Evolutionary conservation across 2,888 invertebrate species (phyloP), one percentile per base, ranked within the genome.

Genomic region (Nymphalis polychloros): DNA sequence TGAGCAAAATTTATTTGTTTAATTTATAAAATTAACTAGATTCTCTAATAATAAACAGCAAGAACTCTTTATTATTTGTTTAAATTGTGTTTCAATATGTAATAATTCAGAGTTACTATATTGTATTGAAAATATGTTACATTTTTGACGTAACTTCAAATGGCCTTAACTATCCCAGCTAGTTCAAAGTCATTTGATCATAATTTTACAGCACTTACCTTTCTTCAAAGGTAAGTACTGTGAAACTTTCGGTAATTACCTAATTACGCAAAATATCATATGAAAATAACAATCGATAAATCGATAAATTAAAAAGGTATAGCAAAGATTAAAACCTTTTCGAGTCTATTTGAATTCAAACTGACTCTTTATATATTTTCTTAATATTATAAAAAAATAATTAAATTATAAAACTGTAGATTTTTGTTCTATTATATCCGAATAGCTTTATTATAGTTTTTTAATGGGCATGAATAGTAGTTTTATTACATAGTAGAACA

Each of bases 121-220:
- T 62, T 31, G 6, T 31, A 50, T 57, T 57, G 23, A 64, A 41
- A 60, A 53, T 69, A 16, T 63, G 35, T 69, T 49, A 17, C 35
- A 52, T 31, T 31, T 59, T 53, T 52, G 19, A 69, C 23, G 35
- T 49, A 47, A 61, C 75, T 79, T 84, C 86, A 86, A 90, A 88
- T 88, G 87, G 70, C 76, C 83, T 86, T 85, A 74, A 85, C 88
- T 89, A 84, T 77, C 89, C 90, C 92, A 92, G 92, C 90, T 87
- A 84, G 85, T 84, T 85, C 75, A 86, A 85, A 85, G 77, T 77
- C 84, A 87, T 89, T 90, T 88, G 85, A 82, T 77, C 23, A 48
- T 63, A 75, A 76, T 73, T 77, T 78, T 74, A 71, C 64, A 59
- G 72, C 67, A 73, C 75, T 73, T 77, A 66, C 48, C 61, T 61